phyloP scores from a whole-genome alignment of 2,888 invertebrate species.

The Fissipunctia ypsillon region DNA sequence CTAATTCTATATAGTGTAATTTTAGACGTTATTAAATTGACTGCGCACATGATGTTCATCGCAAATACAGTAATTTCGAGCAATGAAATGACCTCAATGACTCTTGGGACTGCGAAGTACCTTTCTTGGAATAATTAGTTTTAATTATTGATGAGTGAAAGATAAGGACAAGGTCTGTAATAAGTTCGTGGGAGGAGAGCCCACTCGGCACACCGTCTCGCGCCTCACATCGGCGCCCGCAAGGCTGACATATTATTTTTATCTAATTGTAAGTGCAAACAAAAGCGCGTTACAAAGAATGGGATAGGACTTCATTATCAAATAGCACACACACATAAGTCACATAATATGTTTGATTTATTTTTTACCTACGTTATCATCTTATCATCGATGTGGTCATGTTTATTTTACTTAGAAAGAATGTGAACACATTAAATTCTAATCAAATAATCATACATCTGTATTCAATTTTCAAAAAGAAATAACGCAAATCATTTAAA shows the following conservation, averaged over 20 bases:
- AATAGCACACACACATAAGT: conserved; percentile 34
- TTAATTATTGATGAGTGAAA: conserved; percentile 56
- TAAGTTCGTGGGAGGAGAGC: conserved; percentile 69
- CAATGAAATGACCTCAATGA: neutral
- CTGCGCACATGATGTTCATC: neutral
- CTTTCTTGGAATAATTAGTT: conserved; percentile 31
- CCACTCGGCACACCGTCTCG: conserved; percentile 68
- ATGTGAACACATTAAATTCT: conserved; percentile 20
- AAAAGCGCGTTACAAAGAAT: conserved; percentile 55
- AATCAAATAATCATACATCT: conserved; percentile 22
- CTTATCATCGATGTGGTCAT: conserved; percentile 17
- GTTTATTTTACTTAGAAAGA: conserved; percentile 30
- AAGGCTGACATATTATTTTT: conserved; percentile 73
- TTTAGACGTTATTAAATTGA: neutral
- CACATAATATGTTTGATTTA: conserved; percentile 29
- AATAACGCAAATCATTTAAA: conserved; percentile 17
- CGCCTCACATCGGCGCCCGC: conserved; percentile 66
- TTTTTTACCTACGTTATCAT: conserved; percentile 26
- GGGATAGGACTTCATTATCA: conserved; percentile 43
- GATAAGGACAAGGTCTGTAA: conserved; percentile 66
- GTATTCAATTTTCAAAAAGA: conserved; percentile 3
- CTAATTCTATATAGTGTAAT: too few relatives aligned
- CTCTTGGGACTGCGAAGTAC: conserved; percentile 9
- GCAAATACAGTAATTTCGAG: conserved; percentile 5
- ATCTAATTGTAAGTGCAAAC: conserved; percentile 61